phyloP scores from a whole-genome alignment of 2,113 vertebrate species.

The Odocoileus hemionus region DNA sequence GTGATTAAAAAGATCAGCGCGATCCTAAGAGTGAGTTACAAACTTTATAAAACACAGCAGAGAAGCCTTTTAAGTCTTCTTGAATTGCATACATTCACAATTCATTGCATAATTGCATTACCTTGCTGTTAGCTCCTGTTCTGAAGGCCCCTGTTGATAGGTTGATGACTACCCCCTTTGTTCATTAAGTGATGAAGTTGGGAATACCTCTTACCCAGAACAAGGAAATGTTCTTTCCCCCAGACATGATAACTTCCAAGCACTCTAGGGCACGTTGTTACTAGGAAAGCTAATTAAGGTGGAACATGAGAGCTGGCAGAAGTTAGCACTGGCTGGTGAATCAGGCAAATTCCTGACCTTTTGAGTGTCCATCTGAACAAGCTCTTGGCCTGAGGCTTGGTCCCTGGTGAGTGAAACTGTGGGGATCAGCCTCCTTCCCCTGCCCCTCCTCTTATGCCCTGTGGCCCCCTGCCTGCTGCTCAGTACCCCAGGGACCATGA shows the following conservation, averaged over 20 bases:
- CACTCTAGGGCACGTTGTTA: background rate
- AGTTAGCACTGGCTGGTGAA: background rate
- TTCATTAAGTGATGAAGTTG: background rate
- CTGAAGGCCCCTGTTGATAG: background rate
- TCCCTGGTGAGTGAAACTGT: background rate
- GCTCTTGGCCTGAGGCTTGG: background rate
- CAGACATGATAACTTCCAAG: background rate
- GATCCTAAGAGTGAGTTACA: too few relatives aligned
- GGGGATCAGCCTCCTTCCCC: rapidly evolving
- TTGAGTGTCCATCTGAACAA: background rate
- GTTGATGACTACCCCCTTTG: background rate
- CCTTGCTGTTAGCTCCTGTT: background rate
- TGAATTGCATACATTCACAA: background rate
- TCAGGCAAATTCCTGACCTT: background rate
- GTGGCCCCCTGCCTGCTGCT: too few relatives aligned
- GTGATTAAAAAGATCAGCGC: background rate
- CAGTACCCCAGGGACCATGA: too few relatives aligned
- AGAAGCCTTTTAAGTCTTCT: background rate
- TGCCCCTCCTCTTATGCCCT: too few relatives aligned
- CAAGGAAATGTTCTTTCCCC: background rate
- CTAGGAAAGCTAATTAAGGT: background rate
- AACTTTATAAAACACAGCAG: background rate
- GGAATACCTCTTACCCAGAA: background rate
- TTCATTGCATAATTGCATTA: background rate
- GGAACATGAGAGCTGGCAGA: background rate